phyloP scores from a whole-genome alignment of 2,888 invertebrate genomes.

The Drosophila phalerata region DNA sequence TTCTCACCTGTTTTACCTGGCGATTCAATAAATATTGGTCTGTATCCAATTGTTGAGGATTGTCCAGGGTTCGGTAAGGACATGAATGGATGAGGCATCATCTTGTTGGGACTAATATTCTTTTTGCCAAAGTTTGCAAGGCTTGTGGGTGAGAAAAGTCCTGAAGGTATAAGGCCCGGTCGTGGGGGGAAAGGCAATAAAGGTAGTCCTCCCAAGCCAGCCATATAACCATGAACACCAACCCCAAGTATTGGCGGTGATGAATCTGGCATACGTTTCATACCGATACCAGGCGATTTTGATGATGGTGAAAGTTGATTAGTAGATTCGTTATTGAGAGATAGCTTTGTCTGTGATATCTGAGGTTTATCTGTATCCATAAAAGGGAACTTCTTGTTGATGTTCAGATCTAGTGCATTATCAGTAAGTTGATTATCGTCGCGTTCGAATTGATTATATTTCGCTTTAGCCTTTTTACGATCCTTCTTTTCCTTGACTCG shows the following conservation, averaged over 20 bases:
- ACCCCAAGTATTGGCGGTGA: neutral
- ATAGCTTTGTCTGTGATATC: neutral
- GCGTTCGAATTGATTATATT: conserved; percentile 24
- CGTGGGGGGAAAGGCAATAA: conserved; percentile 86
- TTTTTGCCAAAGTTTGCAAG: conserved; percentile 59
- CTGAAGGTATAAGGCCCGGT: conserved; percentile 87
- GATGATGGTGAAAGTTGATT: neutral
- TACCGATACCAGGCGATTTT: neutral
- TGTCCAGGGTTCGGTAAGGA: conserved; percentile 22
- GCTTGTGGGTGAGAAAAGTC: conserved; percentile 85
- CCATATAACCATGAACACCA: conserved; percentile 12
- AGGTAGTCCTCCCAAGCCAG: conserved; percentile 48
- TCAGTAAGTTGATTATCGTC: neutral
- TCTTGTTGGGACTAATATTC: conserved; percentile 16
- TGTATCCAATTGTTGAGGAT: conserved; percentile 7
- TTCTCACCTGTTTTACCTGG: conserved; percentile 53
- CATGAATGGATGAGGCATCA: conserved; percentile 54
- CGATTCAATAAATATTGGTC: conserved; percentile 8
- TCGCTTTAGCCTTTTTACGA: conserved; percentile 68
- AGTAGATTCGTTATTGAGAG: neutral
- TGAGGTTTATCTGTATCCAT: conserved; percentile 6
- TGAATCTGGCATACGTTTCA: neutral
- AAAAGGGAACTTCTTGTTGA: conserved; percentile 3
- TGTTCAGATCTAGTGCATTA: neutral
- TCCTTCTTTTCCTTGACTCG: conserved; percentile 75